Evolutionary conservation across 2,888 invertebrate genomes (phyloP).

Genomic region (Orthosia gothica): DNA sequence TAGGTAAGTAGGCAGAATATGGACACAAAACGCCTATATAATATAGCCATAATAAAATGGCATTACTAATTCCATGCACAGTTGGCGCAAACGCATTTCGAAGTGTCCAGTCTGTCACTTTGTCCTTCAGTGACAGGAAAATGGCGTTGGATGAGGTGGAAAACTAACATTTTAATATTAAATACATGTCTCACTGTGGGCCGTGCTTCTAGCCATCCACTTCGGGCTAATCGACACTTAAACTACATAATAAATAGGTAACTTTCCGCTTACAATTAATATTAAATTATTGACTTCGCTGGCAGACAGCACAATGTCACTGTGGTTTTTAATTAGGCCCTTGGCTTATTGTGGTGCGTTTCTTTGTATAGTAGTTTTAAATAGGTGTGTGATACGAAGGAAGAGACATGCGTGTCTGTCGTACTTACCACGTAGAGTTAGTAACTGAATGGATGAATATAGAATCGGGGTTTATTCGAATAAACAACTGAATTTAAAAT

Average conservation of each 20-base stretch:
- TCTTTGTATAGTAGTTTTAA: constrained; percentile 55
- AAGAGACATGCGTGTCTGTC: constrained; percentile 55
- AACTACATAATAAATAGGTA: constrained; percentile 68
- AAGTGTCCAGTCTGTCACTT: constrained; percentile 78
- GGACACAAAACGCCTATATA: constrained; percentile 66
- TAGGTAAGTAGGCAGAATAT: constrained; percentile 75
- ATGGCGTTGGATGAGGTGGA: constrained; percentile 81
- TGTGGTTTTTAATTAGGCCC: constrained; percentile 62
- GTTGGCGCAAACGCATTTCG: constrained; percentile 78
- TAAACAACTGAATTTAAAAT: not conserved
- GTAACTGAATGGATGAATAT: constrained; percentile 13
- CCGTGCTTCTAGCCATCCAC: constrained; percentile 64
- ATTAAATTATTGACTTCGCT: constrained; percentile 69
- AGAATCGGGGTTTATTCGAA: constrained; percentile 11
- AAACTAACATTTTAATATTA: constrained; percentile 84
- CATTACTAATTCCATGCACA: constrained; percentile 80
- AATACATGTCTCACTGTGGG: constrained; percentile 70
- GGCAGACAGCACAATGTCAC: constrained; percentile 62
- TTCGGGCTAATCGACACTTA: constrained; percentile 65
- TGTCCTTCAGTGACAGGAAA: constrained; percentile 86
- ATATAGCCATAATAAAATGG: constrained; percentile 73
- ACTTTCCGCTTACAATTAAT: constrained; percentile 71
- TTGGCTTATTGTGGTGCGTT: constrained; percentile 32
- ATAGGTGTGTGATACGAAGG: constrained; percentile 39
- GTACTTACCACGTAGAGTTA: constrained; percentile 37